These are phyloP conservation scores for Vimba vimba DNA, from an alignment of 2,113 vertebrate species.

Conservation along the genomic window DNA sequence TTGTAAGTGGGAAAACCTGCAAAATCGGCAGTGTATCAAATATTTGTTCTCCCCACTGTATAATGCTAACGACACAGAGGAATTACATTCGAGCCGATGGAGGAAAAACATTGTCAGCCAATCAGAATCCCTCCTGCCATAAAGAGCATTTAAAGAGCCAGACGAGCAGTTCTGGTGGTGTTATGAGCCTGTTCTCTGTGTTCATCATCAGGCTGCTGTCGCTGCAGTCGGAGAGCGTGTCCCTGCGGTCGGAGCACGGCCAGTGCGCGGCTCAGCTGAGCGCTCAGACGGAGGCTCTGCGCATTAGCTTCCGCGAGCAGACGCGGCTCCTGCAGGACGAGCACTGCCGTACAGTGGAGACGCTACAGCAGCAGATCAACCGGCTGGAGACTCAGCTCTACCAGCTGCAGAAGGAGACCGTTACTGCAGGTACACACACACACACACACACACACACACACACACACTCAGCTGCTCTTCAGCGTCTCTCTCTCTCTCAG, in stretches of 20 bases:
- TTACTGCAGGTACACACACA: conserved; percentile 67
- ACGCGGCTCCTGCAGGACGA: conserved; percentile 90
- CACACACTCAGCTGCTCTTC: too few relatives aligned
- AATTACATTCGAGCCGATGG: too few relatives aligned
- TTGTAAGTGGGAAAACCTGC: too few relatives aligned
- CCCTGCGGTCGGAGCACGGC: conserved; percentile 83
- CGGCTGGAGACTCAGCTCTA: conserved; percentile 88
- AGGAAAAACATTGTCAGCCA: too few relatives aligned
- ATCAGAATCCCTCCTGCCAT: too few relatives aligned
- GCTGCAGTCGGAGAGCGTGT: conserved; percentile 85
- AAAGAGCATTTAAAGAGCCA: too few relatives aligned
- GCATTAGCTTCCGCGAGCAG: conserved; percentile 87
- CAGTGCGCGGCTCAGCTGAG: conserved; percentile 82
- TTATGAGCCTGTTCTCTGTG: too few relatives aligned
- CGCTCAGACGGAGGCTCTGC: conserved; percentile 84
- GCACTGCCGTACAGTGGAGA: conserved; percentile 90
- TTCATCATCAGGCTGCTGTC: conserved; percentile 79
- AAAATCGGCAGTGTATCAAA: too few relatives aligned
- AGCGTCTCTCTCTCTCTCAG: too few relatives aligned
- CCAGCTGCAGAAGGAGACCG: conserved; percentile 82
- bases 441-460: background rate
- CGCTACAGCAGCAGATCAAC: conserved; percentile 87
- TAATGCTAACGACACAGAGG: too few relatives aligned
- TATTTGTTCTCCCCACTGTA: too few relatives aligned
- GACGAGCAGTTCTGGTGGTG: too few relatives aligned